Percentiles rank a stretch among this genome's conserved stretches.
These are phyloP conservation scores for Drosophila kanapiae DNA, from an alignment of 1,140 invertebrate genomes.

Conservation along the genomic window DNA sequence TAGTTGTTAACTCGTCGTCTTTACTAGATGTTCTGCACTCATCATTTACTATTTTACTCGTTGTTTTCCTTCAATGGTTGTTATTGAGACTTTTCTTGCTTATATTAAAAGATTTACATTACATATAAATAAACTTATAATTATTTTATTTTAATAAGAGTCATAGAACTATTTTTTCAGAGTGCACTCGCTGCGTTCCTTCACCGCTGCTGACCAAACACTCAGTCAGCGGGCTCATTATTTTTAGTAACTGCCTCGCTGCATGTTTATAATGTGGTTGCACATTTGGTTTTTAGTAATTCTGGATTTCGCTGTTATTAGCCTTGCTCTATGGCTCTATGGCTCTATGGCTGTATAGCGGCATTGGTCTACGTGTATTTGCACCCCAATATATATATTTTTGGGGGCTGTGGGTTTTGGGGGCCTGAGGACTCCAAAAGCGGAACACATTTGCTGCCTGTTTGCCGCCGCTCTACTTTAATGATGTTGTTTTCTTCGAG, in stretches of 20 bases:
- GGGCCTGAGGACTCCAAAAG: slow-evolving; percentile 13
- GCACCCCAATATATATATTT: slow-evolving; percentile 22
- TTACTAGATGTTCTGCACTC: no score
- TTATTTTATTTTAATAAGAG: background rate
- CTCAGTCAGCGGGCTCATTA: slow-evolving; percentile 51
- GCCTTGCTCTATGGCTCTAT: background rate
- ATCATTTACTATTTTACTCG: no score
- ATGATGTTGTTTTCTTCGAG: slow-evolving; percentile 75
- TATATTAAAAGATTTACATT: no score
- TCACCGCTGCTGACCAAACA: slow-evolving; percentile 39
- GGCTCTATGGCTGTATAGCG: background rate
- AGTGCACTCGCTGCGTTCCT: slow-evolving; percentile 9
- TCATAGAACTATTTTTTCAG: background rate
- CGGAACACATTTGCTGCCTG: slow-evolving; percentile 43
- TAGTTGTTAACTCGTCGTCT: no score
- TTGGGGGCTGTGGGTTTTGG: slow-evolving; percentile 32
- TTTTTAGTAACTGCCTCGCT: slow-evolving; percentile 45
- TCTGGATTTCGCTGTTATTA: slow-evolving; percentile 59
- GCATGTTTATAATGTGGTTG: slow-evolving; percentile 60
- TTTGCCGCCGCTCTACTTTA: slow-evolving; percentile 45
- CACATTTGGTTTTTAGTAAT: slow-evolving; percentile 76
- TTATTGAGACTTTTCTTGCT: no score
- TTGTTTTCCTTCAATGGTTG: no score
- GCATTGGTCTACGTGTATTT: slow-evolving; percentile 11
- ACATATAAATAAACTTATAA: no score